Conservation (phyloP, 2,113 vertebrate species). For the Calidris pugnax region DNA sequence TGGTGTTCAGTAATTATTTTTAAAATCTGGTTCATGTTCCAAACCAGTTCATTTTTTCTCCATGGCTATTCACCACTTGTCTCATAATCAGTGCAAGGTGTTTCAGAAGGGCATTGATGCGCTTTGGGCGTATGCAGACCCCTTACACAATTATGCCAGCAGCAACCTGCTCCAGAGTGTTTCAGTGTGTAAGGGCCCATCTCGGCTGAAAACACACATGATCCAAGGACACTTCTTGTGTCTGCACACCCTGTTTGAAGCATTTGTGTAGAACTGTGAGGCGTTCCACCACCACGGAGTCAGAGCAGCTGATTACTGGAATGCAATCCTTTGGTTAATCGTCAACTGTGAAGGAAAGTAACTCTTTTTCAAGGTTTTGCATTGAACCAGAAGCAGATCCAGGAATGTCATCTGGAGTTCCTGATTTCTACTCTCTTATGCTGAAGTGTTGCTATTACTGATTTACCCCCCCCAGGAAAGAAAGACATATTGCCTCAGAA, state of each 20-base stretch:
- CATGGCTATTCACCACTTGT: neutral
- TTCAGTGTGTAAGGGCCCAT: neutral
- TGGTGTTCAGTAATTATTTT: neutral
- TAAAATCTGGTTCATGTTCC: neutral
- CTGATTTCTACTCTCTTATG: neutral
- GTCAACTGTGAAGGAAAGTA: neutral
- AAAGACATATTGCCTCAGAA: neutral
- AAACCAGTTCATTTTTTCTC: neutral
- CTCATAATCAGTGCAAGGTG: neutral
- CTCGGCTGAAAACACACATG: neutral
- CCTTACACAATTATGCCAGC: neutral
- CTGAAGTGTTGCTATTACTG: neutral
- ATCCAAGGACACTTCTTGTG: neutral
- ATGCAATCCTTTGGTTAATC: neutral
- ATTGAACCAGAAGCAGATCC: neutral
- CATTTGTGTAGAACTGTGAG: accelerated
- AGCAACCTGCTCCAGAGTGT: neutral
- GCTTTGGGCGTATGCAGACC: neutral
- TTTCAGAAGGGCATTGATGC: neutral
- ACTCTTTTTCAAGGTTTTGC: neutral
- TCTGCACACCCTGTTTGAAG: neutral
- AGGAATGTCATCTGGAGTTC: neutral
- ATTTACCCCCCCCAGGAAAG: neutral
- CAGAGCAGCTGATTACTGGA: neutral
- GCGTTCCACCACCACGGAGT: neutral